Evolutionary conservation across 1,140 invertebrate genomes (phyloP), one percentile per base, ranked within the genome.

Genomic region (Camponotus vicinus): DNA sequence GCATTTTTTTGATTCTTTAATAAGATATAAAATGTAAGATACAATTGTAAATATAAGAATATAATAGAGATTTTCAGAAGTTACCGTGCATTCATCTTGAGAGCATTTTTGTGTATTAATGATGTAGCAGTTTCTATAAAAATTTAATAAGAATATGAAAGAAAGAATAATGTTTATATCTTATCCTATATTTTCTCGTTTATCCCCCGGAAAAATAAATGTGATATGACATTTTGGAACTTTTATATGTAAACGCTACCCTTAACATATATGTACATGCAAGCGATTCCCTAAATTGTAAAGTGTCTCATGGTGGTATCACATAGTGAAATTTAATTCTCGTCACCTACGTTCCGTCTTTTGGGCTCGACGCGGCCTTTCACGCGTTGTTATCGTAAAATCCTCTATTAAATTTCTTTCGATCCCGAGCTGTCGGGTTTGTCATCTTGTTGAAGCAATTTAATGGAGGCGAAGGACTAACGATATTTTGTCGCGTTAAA

Each of bases 361-460:
- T 82, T 11, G 27, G 52, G 21, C 67, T n/a, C 34, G 66, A 9
- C 32, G 15, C 32, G 21, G 55, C 27, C 40, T 82, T 82, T 82
- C 79, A 45, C 40, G 55, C 67, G 79, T 49, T 61, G 67, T 73
- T 82, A 82, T 82, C 79, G 40, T 45, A 82, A 59, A 61, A 82
- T 82, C 67, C 52, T 73, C 79, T 73, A 82, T 82, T 73, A 82
- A 82, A 82, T 82, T 73, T 82, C 79, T 82, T 82, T 82, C 79
- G 79, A 82, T 82, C 67, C 52, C 40, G 67, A 42, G 79, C 27
- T 61, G 79, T 82, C 79, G 79, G 18, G 52, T 61, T 83, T 83
- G 79, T 83, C 69, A 83, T 83, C 55, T 40, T n/a, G 79, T 59
- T 27, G 79, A 75, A 59, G 55, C 79, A 75, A 83, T 83, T 83